Evolutionary conservation across 1,140 invertebrate genomes (phyloP).

Genomic region (Argopecten irradians): DNA sequence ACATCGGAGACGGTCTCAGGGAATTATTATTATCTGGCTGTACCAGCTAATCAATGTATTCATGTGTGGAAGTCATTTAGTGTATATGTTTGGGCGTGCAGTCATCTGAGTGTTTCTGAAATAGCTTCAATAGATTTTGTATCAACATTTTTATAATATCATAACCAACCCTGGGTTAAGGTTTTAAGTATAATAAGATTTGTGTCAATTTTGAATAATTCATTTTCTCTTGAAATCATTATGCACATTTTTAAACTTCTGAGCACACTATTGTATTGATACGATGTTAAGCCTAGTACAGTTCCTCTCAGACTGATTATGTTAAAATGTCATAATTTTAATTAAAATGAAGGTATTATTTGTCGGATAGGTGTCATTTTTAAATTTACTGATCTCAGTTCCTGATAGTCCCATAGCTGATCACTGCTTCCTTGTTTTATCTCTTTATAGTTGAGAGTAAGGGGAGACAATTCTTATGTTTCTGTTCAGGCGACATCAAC

Average conservation of each 20-base stretch:
- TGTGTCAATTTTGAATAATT: neutral
- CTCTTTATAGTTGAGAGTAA: no score
- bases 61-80: neutral
- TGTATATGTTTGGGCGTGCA: neutral
- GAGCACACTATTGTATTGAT: neutral
- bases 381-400: no score
- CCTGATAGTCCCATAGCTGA: no score
- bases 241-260: neutral
- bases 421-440: no score
- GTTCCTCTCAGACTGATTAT: no score
- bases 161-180: neutral
- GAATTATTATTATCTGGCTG: neutral
- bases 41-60: neutral
- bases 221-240: neutral
- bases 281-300: neutral
- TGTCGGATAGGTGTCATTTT: no score
- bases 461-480: no score
- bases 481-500: no score
- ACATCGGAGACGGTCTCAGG: constrained; percentile 19
- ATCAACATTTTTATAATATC: neutral
- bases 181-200: neutral
- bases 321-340: no score
- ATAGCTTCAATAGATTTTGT: neutral
- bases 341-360: neutral
- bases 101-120: neutral